Percentiles rank a stretch among this genome's conserved stretches.
Evolutionary conservation across 2,113 vertebrate genomes (phyloP).

Genomic region (Tangachromis dhanisi): DNA sequence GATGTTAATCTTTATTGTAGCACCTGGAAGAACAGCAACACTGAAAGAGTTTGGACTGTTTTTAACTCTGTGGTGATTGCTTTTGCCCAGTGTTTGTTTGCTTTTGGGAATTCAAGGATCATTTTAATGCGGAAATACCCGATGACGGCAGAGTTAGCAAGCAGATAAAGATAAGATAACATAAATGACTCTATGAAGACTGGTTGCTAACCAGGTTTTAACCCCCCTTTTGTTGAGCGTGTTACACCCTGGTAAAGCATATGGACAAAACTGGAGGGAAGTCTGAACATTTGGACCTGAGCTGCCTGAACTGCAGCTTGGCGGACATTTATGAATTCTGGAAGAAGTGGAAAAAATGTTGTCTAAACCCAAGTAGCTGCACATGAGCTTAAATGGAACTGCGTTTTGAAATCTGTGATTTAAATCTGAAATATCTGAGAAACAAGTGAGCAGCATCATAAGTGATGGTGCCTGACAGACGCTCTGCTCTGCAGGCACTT

Average conservation of each 20-base stretch:
- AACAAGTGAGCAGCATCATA: neutral
- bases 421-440: neutral
- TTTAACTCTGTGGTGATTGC: neutral
- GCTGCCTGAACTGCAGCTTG: neutral
- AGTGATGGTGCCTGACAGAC: neutral
- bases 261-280: neutral
- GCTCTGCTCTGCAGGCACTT: neutral
- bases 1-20: neutral
- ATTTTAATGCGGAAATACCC: neutral
- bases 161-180: neutral
- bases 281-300: neutral
- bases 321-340: neutral
- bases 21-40: neutral
- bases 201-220: neutral
- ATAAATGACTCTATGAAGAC: neutral
- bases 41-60: neutral
- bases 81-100: neutral
- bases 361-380: neutral
- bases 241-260: neutral
- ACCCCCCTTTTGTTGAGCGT: neutral
- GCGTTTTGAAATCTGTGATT: neutral
- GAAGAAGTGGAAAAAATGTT: neutral
- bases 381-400: neutral
- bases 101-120: neutral
- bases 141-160: neutral